Percentiles rank a stretch among this genome's conserved stretches.
These are phyloP conservation scores for Microtus oregoni DNA, from an alignment of 2,113 vertebrate species.

Conservation along the genomic window DNA sequence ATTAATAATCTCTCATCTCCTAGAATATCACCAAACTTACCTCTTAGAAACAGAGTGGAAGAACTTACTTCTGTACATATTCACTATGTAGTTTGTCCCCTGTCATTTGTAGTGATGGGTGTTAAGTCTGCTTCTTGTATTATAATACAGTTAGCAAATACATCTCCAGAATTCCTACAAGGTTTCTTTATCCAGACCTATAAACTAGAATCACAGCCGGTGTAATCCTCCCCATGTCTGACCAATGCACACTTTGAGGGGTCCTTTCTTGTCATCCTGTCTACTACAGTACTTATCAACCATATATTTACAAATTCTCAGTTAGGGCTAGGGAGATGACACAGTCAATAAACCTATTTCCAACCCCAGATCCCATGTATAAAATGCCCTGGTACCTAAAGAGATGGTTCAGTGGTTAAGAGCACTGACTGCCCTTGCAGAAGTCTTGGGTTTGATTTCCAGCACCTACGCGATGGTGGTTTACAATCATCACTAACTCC, in stretches of 20 bases:
- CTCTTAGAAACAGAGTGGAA: neutral
- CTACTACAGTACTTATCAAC: neutral
- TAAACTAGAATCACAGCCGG: neutral
- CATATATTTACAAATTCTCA: neutral
- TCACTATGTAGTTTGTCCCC: neutral
- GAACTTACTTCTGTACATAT: neutral
- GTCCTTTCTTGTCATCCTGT: neutral
- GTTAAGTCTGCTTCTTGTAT: neutral
- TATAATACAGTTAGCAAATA: neutral
- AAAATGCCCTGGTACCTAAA: neutral
- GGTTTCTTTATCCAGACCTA: neutral
- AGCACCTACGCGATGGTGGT: neutral
- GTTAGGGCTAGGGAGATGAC: neutral
- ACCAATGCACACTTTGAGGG: neutral
- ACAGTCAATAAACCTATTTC: neutral
- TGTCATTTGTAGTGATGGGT: neutral
- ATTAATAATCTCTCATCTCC: slow-evolving; percentile 16
- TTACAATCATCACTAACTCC: neutral
- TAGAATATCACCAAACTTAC: neutral
- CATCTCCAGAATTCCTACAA: neutral
- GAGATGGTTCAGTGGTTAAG: neutral
- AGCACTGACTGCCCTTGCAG: neutral
- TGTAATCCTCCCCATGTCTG: neutral
- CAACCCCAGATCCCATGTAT: neutral
- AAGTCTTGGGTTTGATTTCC: neutral